These are phyloP conservation scores for Phrynosoma platyrhinos DNA, from an alignment of 2,113 vertebrate genomes.

Conservation along the genomic window DNA sequence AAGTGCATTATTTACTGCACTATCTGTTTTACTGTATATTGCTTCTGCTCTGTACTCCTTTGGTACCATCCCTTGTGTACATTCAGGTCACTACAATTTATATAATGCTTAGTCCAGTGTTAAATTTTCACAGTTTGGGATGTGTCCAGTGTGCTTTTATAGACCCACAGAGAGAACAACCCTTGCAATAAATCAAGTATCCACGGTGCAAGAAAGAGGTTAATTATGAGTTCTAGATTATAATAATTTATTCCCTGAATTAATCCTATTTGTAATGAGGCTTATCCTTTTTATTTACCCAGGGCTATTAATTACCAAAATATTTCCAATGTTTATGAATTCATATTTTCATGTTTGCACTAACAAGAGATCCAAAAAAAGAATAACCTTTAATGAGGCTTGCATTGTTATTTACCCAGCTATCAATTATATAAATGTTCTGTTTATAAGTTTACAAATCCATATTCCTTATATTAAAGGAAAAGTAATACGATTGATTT, in stretches of 20 bases:
- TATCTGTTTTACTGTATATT: conserved; percentile 25
- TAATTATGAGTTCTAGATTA: conserved; percentile 47
- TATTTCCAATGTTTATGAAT: conserved; percentile 31
- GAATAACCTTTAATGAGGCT: conserved; percentile 31
- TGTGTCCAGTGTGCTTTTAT: conserved; percentile 27
- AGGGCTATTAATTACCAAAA: conserved; percentile 31
- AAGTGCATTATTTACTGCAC: conserved; percentile 31
- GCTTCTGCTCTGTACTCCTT: conserved; percentile 26
- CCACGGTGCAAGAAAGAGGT: conserved; percentile 45
- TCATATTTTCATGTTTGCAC: conserved; percentile 1
- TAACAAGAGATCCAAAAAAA: conserved; percentile 20
- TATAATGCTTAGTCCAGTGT: conserved; percentile 27
- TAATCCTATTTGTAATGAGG: conserved; percentile 28
- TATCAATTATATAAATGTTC: conserved; percentile 34
- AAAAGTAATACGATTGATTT: neutral
- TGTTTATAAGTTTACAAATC: conserved; percentile 34
- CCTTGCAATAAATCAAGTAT: conserved; percentile 37
- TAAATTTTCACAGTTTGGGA: conserved; percentile 37
- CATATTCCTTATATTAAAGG: neutral
- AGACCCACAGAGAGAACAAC: neutral
- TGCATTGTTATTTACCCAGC: conserved; percentile 27
- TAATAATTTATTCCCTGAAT: conserved; percentile 29
- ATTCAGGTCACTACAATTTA: conserved; percentile 25
- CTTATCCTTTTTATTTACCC: conserved; percentile 32
- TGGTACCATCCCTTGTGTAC: conserved; percentile 7